Evolutionary conservation across 2,888 invertebrate genomes (phyloP), one percentile per base, ranked within the genome.

Genomic region (Zelleria hepariella): DNA sequence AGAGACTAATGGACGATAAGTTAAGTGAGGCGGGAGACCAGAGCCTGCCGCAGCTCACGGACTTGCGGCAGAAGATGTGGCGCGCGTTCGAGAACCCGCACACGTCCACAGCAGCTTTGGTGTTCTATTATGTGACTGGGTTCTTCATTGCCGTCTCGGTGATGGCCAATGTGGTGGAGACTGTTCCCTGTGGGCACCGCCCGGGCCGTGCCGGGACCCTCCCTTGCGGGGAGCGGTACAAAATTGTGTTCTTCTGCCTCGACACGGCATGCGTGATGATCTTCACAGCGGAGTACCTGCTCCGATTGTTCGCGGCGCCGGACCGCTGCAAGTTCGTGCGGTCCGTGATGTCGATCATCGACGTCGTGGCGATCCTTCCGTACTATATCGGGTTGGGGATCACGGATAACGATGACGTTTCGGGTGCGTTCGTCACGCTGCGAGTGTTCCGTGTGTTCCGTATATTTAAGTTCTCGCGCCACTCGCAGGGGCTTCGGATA

Each of bases 181-280:
- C 99, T 54, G 95, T 98, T 64, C 96, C 97, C 55, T 98, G 98
- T 78, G 98, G 98, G 59, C 93, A 94, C 79, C 85, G 97, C 72
- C 94, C 96, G 1, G 96, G 95, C 49, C 91, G 95, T 60, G 95
- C 95, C 60, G 96, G 96, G 48, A 95, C 95, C 10, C 89, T 96
- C 69, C 95, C 98, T 6, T 99, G 99, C 82, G 99, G 99, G 59
- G 99, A 99, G 85, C 93, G 97, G 64, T 99, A 98, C 90, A 97
- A 98, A 90, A 96, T 97, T 71, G 96, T 98, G 67, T 98, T 99
- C 91, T 99, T 99, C 91, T 99, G 99, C 85, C 90, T 99, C 86
- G 98, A 99, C 90, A 99, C 99, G 23, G 99, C 99, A 64, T 99
- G 99, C 88, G 99, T 99, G 69, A 99, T 99, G 97, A 99, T 99